phyloP scores from a whole-genome alignment of 2,888 invertebrate species.

The Creontiades dilutus region DNA sequence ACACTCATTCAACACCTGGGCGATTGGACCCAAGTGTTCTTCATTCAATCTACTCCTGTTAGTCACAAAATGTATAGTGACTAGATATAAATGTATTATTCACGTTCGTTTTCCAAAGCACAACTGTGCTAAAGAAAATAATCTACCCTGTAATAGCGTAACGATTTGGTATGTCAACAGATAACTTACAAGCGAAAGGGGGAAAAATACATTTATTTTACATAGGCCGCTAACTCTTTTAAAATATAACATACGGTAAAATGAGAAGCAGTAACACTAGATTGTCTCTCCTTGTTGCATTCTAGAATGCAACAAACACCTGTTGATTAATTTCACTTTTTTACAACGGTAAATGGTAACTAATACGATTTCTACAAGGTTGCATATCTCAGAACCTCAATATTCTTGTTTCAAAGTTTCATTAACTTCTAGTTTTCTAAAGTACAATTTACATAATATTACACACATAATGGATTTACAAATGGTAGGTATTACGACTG shows the following conservation, averaged over 20 bases:
- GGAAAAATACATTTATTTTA: slow-evolving; percentile 68
- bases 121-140: slow-evolving; percentile 59
- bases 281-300: slow-evolving; percentile 65
- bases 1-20: slow-evolving; percentile 58
- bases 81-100: slow-evolving; percentile 54
- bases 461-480: slow-evolving; percentile 61
- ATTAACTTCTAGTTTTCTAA: slow-evolving; percentile 58
- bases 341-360: slow-evolving; percentile 64
- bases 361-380: slow-evolving; percentile 66
- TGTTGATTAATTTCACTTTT: slow-evolving; percentile 52
- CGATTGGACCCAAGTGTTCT: not conserved
- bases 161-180: slow-evolving; percentile 65
- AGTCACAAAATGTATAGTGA: slow-evolving; percentile 55
- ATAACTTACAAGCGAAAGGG: slow-evolving; percentile 66
- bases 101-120: slow-evolving; percentile 50
- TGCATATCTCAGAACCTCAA: slow-evolving; percentile 45
- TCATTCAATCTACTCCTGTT: not conserved
- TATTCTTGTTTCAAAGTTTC: slow-evolving; percentile 53
- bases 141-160: slow-evolving; percentile 70
- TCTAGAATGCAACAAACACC: slow-evolving; percentile 59
- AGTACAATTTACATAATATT: slow-evolving; percentile 57
- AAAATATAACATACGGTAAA: slow-evolving; percentile 60
- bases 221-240: slow-evolving; percentile 70
- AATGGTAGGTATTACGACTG: slow-evolving; percentile 45
- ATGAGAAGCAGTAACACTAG: slow-evolving; percentile 71